Base-by-base conservation (phyloP, 2,797 vertebrate species). In the Myotis vivesi region DNA sequence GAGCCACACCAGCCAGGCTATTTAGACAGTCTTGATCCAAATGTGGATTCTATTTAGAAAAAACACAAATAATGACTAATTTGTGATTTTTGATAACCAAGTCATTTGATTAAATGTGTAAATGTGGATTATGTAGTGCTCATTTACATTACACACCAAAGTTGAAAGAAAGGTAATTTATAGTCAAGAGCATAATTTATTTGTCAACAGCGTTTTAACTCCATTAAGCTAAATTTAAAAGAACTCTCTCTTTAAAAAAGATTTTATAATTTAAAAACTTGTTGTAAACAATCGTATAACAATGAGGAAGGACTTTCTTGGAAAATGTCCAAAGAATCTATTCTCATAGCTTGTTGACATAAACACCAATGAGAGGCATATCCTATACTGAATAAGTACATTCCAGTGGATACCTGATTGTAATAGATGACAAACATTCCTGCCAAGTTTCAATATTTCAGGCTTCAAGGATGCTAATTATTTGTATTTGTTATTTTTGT, bases 401-500 rank as follows among this genome's bases (percentile, higher is more conserved):
- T 44, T 66, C 46, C 82, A 76, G 13, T 76, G n/a, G 4, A 33
- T 71, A 66, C 15, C 16, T 90, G 73, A 69, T 53, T 94, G 4
- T 38, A 71, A 44, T 91, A 76, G n/a, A 33, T 89, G n/a, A 1
- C 16, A 81, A 49, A 86, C 53, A 77, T 86, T 71, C 23, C 30
- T 85, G 44, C 33, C 41, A 86, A 57, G 28, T 53, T 71, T 19
- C 10, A 92, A n/a, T 64, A 13, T 38, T 79, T 84, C 36, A 91
- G 38, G 8, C 6, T 53, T 93, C 19, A 59, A n/a, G 12, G 19
- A 72, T 81, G 5, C 2, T 89, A 75, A 79, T 94, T 57, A 68
- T 62, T 94, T 90, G 7, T 44, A 71, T 84, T 91, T 89, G 15
- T 72, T 86, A 53, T 83, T 75, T 93, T 66, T 94, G 2, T 30